Evolutionary conservation across 2,113 vertebrate genomes (phyloP), one percentile per base, ranked within the genome.

Genomic region (Leptobrachium leishanense): DNA sequence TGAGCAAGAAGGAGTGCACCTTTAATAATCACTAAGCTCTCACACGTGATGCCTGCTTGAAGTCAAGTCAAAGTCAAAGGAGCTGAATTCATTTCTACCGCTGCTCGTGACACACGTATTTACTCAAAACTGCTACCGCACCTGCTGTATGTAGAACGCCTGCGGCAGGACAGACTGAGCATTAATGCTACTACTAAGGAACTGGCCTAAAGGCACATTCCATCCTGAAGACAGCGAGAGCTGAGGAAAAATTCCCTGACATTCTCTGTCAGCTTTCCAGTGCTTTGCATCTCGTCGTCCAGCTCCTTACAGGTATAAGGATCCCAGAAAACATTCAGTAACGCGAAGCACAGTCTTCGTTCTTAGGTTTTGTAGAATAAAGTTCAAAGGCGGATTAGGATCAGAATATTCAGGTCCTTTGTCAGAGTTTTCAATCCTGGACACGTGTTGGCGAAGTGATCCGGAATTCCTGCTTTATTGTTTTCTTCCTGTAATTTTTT

Each of bases 11-110:
- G 71, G 71, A 68, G 64, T 81, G 63, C 78, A 81, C 78, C 78
- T 81, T 81, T 81, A 80, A 80, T 74, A 80, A 80, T 80, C 71
- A 74, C 77, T 80, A 50, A 69, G 86, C 83, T 80, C 84, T 81
- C 20, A 74, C 84, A 75, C 82, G 72, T 64, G 57, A 73, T 82
- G 12, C 75, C 72, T 8, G 75, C 86, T 86, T 75, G 72, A 85
- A 88, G 86, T 87, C 87, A 84, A 31, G 75, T 82, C 81, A 83
- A 83, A 91, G 88, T 89, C 88, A 88, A 77, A 84, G 65, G 12
- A 15, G 62, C 57, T 54, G 39, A 65, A 68, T 67, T 43, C 71
- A 74, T 53, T 74, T 70, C 77, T 67, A 39, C 77, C 50, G 71
- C 71, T 59, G 64, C 71, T 69, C 66, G 71, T 53, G 62, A 73